These are phyloP conservation scores for Poeciliopsis presidionis DNA, from an alignment of 2,797 vertebrate species.

Conservation along the genomic window DNA sequence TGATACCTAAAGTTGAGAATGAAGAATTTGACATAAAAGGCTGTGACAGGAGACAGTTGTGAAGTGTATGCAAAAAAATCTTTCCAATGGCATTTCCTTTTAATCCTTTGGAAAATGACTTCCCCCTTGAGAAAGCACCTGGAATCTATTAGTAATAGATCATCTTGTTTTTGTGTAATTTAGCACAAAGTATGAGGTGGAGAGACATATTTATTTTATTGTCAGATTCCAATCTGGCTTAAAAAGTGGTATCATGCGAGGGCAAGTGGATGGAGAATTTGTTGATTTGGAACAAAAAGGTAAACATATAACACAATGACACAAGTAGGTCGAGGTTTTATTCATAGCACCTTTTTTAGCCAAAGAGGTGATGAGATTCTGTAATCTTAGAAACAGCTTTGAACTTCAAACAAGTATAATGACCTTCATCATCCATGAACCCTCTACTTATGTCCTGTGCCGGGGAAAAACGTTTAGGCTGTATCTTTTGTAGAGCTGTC, in stretches of 20 bases:
- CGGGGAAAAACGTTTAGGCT: conserved; percentile 52
- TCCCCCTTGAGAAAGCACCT: conserved; percentile 67
- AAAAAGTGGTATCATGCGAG: conserved; percentile 47
- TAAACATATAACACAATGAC: conserved; percentile 8
- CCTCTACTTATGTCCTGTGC: conserved; percentile 65
- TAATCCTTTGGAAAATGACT: conserved; percentile 38
- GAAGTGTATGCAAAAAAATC: conserved; percentile 12
- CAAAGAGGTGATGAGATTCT: conserved; percentile 24
- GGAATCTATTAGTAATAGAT: conserved; percentile 69
- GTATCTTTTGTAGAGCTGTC: conserved; percentile 43
- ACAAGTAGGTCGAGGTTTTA: conserved; percentile 33
- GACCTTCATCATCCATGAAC: conserved; percentile 61
- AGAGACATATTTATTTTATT: conserved; percentile 36
- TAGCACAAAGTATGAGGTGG: conserved; percentile 46
- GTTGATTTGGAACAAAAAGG: conserved; percentile 39
- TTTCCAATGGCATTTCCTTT: conserved; percentile 18
- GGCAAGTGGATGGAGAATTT: conserved; percentile 48
- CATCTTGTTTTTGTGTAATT: conserved; percentile 68
- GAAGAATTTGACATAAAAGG: not conserved
- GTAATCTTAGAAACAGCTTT: conserved; percentile 45
- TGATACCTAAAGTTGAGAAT: not conserved
- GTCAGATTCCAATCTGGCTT: conserved; percentile 37
- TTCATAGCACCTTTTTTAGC: conserved; percentile 33
- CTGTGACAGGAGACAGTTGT: not conserved
- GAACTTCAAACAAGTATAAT: conserved; percentile 9